phyloP scores from a whole-genome alignment of 2,113 vertebrate species.

The Orientallactaga bullata region DNA sequence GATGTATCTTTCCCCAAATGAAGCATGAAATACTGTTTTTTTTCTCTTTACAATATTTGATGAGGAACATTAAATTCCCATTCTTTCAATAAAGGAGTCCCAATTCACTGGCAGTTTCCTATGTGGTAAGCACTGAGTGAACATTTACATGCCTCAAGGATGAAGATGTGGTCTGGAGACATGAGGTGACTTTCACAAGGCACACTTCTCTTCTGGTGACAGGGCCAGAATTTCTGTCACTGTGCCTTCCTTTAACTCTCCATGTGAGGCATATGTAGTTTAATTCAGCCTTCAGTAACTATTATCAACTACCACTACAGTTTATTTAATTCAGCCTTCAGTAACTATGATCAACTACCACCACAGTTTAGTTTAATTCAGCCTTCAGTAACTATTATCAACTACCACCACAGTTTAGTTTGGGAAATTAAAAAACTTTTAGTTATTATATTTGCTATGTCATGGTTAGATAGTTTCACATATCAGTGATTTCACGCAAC shows the following conservation, averaged over 20 bases:
- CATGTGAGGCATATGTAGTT: neutral
- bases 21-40: neutral
- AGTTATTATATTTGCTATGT: neutral
- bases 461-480: neutral
- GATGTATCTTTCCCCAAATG: neutral
- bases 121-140: neutral
- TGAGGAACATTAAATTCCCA: neutral
- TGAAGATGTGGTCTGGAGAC: neutral
- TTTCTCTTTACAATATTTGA: conserved; percentile 46
- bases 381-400: conserved; percentile 2
- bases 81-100: neutral
- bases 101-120: neutral
- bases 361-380: conserved; percentile 23
- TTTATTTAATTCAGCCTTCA: conserved; percentile 24
- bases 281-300: neutral
- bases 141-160: neutral
- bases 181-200: neutral
- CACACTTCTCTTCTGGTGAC: neutral
- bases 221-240: neutral
- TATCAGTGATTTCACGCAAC: conserved; percentile 15
- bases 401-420: neutral
- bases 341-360: conserved; percentile 13
- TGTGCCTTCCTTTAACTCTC: neutral
- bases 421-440: conserved; percentile 39
- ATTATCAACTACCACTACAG: neutral